A percentile compares a stretch with the other conserved stretches of the same genome.
Conservation (phyloP, 2,113 vertebrate genomes). For the Cyphomyrus plagiostoma region DNA sequence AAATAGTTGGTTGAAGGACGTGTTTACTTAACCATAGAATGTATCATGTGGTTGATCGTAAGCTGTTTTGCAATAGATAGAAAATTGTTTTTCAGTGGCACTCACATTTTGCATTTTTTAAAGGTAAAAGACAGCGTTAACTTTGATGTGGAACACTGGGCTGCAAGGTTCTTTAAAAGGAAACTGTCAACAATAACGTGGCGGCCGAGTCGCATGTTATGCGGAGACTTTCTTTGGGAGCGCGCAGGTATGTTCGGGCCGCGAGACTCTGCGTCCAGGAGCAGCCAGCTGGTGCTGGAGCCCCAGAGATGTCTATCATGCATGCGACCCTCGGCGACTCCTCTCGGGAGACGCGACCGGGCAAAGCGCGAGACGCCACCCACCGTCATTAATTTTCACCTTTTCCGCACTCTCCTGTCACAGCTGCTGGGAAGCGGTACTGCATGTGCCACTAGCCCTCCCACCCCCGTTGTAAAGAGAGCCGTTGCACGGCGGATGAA, state of each 20-base stretch:
- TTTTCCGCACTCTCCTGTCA: constrained; percentile 34
- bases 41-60: background rate
- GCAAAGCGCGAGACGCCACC: constrained; percentile 44
- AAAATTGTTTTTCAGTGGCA: background rate
- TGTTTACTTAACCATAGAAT: background rate
- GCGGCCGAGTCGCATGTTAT: background rate
- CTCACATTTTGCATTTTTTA: background rate
- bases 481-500: background rate
- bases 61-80: background rate
- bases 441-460: background rate
- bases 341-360: constrained; percentile 34
- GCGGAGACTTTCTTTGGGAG: background rate
- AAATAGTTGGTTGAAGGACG: background rate
- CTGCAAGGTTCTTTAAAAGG: background rate
- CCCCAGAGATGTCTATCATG: constrained; percentile 42
- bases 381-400: constrained; percentile 49
- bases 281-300: constrained; percentile 32
- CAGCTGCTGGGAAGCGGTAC: constrained; percentile 34
- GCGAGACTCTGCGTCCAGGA: background rate
- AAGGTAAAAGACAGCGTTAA: background rate
- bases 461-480: background rate
- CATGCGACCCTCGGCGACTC: constrained; percentile 19
- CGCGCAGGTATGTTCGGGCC: background rate
- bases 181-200: background rate
- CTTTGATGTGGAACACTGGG: background rate